phyloP scores from a whole-genome alignment of 2,797 vertebrate species.

The Poeciliopsis presidionis region DNA sequence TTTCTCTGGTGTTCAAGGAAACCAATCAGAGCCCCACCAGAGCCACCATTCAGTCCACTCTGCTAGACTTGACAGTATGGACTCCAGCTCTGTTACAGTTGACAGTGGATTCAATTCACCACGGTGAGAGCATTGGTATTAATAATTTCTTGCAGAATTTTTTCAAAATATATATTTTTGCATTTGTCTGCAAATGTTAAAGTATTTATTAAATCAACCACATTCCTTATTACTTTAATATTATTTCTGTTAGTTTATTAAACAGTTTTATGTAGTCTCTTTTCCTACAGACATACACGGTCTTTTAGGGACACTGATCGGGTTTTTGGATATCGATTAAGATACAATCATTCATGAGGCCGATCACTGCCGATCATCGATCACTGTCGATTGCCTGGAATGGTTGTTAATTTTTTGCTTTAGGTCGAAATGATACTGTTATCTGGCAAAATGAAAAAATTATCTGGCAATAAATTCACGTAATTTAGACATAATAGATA shows the following conservation, averaged over 20 bases:
- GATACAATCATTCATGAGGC: no score
- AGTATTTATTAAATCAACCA: neutral
- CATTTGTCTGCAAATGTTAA: neutral
- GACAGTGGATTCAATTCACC: constrained; percentile 99
- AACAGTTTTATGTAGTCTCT: neutral
- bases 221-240: neutral
- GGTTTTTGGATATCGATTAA: no score
- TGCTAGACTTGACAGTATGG: constrained; percentile 97
- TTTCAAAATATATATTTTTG: neutral
- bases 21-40: constrained; percentile 84
- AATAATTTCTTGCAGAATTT: neutral
- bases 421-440: no score
- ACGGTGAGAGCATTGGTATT: constrained; percentile 78
- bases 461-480: no score
- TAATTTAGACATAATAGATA: no score
- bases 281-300: neutral
- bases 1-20: constrained; percentile 89
- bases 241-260: neutral
- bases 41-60: constrained; percentile 95
- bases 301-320: neutral
- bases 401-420: no score
- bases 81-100: constrained; percentile 98
- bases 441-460: no score
- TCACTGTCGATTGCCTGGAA: no score
- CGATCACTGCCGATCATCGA: no score